Evolutionary conservation across 2,888 invertebrate species (phyloP).

Genomic region (Chorisops tibialis): DNA sequence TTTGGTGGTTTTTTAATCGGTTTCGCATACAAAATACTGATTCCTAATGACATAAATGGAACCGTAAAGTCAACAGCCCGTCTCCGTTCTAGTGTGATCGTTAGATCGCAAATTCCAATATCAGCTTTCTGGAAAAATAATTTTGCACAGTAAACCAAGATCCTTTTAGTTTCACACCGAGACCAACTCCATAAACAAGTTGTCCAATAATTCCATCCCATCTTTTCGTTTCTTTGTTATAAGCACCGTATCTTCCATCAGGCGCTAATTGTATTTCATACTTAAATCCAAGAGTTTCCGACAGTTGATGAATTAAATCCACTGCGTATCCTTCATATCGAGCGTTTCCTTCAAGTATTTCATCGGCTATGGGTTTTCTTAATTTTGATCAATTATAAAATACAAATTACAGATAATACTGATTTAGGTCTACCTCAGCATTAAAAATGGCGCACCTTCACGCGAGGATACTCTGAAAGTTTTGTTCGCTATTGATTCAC

Average conservation of each 20-base stretch:
- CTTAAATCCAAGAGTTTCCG: conserved; percentile 43
- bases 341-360: conserved; percentile 56
- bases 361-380: conserved; percentile 56
- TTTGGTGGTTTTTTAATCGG: conserved; percentile 73
- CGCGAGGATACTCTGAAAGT: conserved; percentile 23
- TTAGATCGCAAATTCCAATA: conserved; percentile 86
- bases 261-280: conserved; percentile 37
- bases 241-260: conserved; percentile 33
- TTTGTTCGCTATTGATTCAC: conserved; percentile 47
- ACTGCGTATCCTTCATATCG: conserved; percentile 55
- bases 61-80: conserved; percentile 86
- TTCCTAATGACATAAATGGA: conserved; percentile 92
- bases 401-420: neutral
- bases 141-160: neutral
- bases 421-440: neutral
- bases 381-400: neutral
- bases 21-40: conserved; percentile 77
- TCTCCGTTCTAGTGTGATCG: conserved; percentile 83
- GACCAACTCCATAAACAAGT: conserved; percentile 35
- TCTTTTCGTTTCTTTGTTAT: conserved; percentile 31
- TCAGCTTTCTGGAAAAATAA: conserved; percentile 71
- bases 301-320: conserved; percentile 55
- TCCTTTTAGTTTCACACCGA: neutral
- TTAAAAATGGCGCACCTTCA: conserved; percentile 26
- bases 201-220: conserved; percentile 38